Conservation (phyloP, 2,888 invertebrate genomes). For the Pasiphila rectangulata region DNA sequence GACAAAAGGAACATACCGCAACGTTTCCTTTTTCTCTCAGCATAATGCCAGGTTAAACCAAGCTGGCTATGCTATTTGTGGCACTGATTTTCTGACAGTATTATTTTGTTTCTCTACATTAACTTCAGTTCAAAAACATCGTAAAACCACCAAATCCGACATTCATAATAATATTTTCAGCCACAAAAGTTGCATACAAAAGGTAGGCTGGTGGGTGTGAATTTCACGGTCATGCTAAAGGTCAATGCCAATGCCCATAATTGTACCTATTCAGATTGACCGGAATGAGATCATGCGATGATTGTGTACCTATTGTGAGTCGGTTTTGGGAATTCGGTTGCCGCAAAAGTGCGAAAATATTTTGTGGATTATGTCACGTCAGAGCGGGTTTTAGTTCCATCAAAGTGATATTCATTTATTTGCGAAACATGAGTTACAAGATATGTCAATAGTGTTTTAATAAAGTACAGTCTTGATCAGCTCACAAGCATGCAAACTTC, state of each 20-base stretch:
- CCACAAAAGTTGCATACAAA: conserved; percentile 18
- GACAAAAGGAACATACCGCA: no score
- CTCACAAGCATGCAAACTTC: no score
- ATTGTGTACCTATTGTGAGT: not conserved
- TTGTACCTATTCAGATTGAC: conserved; percentile 60
- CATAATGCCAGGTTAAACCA: no score
- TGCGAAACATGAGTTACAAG: no score
- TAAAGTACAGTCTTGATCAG: no score
- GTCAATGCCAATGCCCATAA: conserved; percentile 59
- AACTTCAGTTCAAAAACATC: no score
- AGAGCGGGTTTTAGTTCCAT: not conserved
- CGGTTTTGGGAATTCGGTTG: not conserved
- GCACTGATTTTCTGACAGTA: no score
- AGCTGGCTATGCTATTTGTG: no score
- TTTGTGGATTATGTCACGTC: conserved; percentile 34
- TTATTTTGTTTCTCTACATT: no score
- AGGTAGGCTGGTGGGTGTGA: conserved; percentile 37
- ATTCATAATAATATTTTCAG: no score
- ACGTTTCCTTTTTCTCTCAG: no score
- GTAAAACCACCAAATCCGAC: not conserved
- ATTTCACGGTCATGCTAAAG: conserved; percentile 40
- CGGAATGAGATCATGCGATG: conserved; percentile 59
- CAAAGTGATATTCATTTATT: not conserved
- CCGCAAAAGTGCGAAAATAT: conserved; percentile 22
- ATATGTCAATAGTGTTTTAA: no score